Percentiles rank a stretch among this genome's conserved stretches.
These are phyloP conservation scores for Xenopus petersii DNA, from an alignment of 2,797 vertebrate genomes.

Conservation along the genomic window DNA sequence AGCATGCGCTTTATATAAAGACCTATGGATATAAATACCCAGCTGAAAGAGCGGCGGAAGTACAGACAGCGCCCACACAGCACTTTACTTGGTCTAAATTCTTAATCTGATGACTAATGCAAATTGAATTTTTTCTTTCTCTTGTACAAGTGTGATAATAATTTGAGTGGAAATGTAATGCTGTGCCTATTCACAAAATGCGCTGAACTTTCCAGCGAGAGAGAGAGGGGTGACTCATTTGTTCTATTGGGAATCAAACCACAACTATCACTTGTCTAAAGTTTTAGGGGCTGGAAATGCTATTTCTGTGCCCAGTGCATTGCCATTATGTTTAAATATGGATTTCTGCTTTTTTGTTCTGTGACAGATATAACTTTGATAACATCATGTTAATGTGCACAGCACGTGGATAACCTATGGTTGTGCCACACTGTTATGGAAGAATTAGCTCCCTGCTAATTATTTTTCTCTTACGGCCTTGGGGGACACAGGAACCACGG, in stretches of 20 bases:
- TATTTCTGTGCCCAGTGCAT: no score
- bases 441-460: no score
- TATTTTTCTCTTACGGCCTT: no score
- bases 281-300: no score
- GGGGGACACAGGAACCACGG: no score
- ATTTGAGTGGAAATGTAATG: not conserved
- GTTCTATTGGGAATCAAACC: not conserved
- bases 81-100: not conserved
- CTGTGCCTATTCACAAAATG: not conserved
- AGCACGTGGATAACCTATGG: no score
- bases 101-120: not conserved
- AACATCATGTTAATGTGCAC: no score
- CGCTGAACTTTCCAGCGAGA: not conserved
- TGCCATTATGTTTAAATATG: no score
- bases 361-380: no score
- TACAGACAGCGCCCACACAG: not conserved
- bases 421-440: no score
- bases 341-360: no score
- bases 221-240: not conserved
- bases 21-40: no score
- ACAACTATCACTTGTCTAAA: constrained; percentile 3
- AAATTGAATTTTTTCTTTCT: not conserved
- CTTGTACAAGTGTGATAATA: not conserved
- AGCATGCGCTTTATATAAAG: not conserved
- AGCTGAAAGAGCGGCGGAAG: not conserved